These are phyloP conservation scores for Athalia circularis DNA, from an alignment of 2,888 invertebrate genomes.

Conservation along the genomic window DNA sequence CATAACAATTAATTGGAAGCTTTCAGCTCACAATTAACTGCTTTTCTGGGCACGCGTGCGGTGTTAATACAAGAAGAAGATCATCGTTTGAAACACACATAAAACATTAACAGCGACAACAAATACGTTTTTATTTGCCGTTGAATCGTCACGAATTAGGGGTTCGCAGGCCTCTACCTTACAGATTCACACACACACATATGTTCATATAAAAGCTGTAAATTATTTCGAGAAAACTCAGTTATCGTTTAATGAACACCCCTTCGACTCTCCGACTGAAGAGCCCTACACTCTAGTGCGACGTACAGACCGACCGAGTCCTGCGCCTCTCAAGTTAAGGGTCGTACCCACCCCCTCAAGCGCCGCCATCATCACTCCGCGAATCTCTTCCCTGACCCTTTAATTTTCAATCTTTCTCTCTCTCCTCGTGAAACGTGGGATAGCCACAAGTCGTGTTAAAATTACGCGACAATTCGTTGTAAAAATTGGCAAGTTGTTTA, in stretches of 20 bases:
- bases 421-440: background rate
- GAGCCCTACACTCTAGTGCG: conserved; percentile 66
- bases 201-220: background rate
- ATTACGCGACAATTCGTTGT: too few species aligned
- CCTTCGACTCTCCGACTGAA: conserved; percentile 58
- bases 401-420: background rate
- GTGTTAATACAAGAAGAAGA: too few species aligned
- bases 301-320: conserved; percentile 60
- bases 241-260: conserved; percentile 71
- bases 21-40: too few species aligned
- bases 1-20: too few species aligned
- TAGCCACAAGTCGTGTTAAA: too few species aligned
- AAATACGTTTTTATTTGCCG: too few species aligned
- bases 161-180: background rate
- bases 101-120: too few species aligned
- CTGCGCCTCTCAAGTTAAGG: conserved; percentile 65
- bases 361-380: conserved; percentile 43
- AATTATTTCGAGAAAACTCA: conserved; percentile 63
- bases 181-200: too few species aligned
- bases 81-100: too few species aligned
- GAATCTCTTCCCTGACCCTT: conserved; percentile 42
- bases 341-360: conserved; percentile 54
- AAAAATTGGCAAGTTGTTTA: too few species aligned
- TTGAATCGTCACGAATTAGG: conserved; percentile 15
- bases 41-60: too few species aligned